phyloP scores from a whole-genome alignment of 2,797 vertebrate genomes.

The Fundulus diaphanus region DNA sequence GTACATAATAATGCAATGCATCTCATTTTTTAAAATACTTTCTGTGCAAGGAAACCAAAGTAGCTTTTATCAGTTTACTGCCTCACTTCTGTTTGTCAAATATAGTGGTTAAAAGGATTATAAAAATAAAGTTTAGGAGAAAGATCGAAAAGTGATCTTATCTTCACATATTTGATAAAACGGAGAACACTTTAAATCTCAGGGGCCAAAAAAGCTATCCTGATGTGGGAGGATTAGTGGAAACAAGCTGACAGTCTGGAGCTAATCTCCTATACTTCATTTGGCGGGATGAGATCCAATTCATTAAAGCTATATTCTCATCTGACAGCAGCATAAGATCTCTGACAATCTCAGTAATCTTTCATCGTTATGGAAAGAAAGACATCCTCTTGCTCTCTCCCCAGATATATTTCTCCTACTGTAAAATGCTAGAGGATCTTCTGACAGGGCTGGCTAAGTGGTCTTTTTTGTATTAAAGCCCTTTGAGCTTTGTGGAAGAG shows the following conservation, averaged over 20 bases:
- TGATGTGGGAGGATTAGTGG: conserved; percentile 59
- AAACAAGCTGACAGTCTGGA: conserved; percentile 62
- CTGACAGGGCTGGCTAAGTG: conserved; percentile 63
- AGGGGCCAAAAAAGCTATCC: conserved; percentile 47
- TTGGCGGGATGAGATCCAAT: conserved; percentile 60
- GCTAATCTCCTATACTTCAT: conserved; percentile 73
- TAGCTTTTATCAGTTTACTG: not conserved
- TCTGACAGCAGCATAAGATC: conserved; percentile 60
- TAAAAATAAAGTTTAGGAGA: not conserved
- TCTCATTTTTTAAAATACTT: not conserved
- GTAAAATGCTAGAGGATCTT: conserved; percentile 43
- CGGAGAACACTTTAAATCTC: conserved; percentile 41
- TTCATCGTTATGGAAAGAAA: conserved; percentile 59
- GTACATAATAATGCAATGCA: not conserved
- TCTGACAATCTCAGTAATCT: conserved; percentile 71
- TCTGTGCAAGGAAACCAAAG: not conserved
- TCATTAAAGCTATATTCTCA: conserved; percentile 64
- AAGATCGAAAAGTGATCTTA: conserved; percentile 16
- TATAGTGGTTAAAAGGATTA: not conserved
- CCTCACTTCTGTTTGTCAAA: not conserved
- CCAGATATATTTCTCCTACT: conserved; percentile 22
- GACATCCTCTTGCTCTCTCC: not conserved
- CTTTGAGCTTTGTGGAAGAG: conserved; percentile 47
- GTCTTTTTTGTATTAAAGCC: conserved; percentile 51
- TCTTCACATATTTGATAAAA: conserved; percentile 43